A percentile compares a stretch with the other conserved stretches of the same genome.
Evolutionary conservation across 2,113 vertebrate species (phyloP).

Genomic region (Gobio gobio): DNA sequence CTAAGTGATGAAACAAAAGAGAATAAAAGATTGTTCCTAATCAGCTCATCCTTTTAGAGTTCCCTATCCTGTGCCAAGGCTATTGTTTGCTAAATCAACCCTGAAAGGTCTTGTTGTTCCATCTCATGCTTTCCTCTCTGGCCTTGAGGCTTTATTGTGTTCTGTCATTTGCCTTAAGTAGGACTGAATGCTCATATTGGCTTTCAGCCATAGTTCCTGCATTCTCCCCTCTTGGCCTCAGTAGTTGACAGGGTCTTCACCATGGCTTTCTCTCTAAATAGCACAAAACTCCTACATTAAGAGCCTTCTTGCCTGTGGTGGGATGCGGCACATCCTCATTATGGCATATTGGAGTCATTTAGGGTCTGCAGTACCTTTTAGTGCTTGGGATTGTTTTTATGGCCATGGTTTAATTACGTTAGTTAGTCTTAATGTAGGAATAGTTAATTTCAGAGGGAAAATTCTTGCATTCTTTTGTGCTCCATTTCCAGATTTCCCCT

Average conservation of each 20-base stretch:
- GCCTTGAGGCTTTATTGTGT: conserved; percentile 62
- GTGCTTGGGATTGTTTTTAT: conserved; percentile 14
- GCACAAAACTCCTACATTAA: conserved; percentile 4
- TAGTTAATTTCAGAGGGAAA: background rate
- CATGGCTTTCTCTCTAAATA: conserved; percentile 38
- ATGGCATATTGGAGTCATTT: conserved; percentile 21
- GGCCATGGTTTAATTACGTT: conserved; percentile 8
- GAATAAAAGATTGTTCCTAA: conserved; percentile 36
- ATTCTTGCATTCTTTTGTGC: background rate
- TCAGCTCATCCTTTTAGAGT: conserved; percentile 30
- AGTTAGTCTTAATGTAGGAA: background rate
- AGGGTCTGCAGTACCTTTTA: conserved; percentile 9
- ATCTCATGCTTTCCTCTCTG: conserved; percentile 52
- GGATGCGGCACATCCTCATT: conserved; percentile 38
- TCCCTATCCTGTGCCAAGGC: conserved; percentile 31
- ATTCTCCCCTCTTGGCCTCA: conserved; percentile 28
- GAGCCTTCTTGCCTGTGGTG: conserved; percentile 44
- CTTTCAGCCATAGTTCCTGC: conserved; percentile 34
- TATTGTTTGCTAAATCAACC: conserved; percentile 55
- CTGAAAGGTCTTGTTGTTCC: conserved; percentile 58
- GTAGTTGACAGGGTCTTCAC: conserved; percentile 19
- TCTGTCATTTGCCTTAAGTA: conserved; percentile 60
- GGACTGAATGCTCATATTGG: conserved; percentile 53
- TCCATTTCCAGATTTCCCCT: background rate
- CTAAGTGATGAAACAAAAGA: conserved; percentile 43